These are phyloP conservation scores for Crossaster papposus DNA, from an alignment of 53 echinoderm and acorn worm species.

Conservation along the genomic window DNA sequence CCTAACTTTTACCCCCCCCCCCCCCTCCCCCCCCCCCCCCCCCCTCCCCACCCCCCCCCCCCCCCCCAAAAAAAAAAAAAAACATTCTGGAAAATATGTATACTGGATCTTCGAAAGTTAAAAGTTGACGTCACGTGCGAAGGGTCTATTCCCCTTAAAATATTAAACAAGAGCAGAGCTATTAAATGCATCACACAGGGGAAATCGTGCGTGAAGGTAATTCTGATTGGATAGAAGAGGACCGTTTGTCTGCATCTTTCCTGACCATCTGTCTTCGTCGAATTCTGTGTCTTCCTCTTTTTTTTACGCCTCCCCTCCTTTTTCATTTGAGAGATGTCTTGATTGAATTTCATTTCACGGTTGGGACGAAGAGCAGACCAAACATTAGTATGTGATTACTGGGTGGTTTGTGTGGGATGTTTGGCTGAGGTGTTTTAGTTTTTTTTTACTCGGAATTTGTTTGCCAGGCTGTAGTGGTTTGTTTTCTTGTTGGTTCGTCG, in stretches of 20 bases:
- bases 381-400: neutral
- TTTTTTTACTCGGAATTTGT: neutral
- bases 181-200: no score
- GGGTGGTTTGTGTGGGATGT: neutral
- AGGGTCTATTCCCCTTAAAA: no score
- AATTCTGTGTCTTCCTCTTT: neutral
- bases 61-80: no score
- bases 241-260: neutral
- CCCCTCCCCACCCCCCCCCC: no score
- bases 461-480: neutral
- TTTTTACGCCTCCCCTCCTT: neutral
- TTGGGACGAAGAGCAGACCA: neutral
- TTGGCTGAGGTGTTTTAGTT: neutral
- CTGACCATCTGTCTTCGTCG: neutral
- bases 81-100: no score
- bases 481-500: neutral
- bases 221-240: neutral
- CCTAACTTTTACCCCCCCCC: no score
- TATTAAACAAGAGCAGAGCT: no score
- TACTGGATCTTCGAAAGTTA: no score
- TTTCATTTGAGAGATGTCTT: neutral
- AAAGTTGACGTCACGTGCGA: no score
- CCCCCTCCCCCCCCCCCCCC: no score
- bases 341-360: neutral
- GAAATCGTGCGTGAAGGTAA: neutral